Base-by-base conservation (phyloP, 2,797 vertebrate species). In the Esox masquinongy region DNA sequence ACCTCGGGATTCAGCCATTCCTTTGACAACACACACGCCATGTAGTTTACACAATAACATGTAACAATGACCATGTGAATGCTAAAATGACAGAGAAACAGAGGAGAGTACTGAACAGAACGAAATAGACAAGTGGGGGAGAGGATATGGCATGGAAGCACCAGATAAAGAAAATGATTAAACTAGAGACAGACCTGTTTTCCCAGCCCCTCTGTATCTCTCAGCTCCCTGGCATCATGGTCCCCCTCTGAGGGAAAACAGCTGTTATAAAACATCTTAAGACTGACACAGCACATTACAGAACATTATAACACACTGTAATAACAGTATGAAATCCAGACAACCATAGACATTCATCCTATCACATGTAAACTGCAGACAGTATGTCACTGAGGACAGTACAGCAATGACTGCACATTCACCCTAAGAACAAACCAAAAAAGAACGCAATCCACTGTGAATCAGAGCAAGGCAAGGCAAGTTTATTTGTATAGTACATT, bases 1-100 rank as follows among this genome's bases (percentile, higher is more conserved):
- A 75, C 79, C 4, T 89, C 90, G 50, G 86, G 78, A 79, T 86
- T 85, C 67, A 90, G 73, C 92, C 91, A 92, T 56, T 93, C 91
- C 93, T 93, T 43, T 51, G 0, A 74, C n/a, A 43, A 70, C 6
- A 79, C 19, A 80, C 34, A 77, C 9, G 12, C 12, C 9, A 59
- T 14, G 43, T 6, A 39, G 2, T 67, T 71, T 15, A 76, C 51
- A 36, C 66, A 68, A 49, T 36, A n/a, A 56, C 6, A 76, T 14
- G 76, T 24, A 74, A 6, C 56, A 39, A 16, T n/a, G 5, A 74
- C 47, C 56, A 16, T 2, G 14, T 43, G n/a, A 61, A 61, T 61
- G 0, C 4, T 61, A 24, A 61, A 22, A 19, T 22, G 0, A 43
- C 5, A 56, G 1, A 73, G 12, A 72, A 14, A 70, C 9, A 69